Evolutionary conservation across 2,888 invertebrate species (phyloP).

Genomic region (Diogma glabrata): DNA sequence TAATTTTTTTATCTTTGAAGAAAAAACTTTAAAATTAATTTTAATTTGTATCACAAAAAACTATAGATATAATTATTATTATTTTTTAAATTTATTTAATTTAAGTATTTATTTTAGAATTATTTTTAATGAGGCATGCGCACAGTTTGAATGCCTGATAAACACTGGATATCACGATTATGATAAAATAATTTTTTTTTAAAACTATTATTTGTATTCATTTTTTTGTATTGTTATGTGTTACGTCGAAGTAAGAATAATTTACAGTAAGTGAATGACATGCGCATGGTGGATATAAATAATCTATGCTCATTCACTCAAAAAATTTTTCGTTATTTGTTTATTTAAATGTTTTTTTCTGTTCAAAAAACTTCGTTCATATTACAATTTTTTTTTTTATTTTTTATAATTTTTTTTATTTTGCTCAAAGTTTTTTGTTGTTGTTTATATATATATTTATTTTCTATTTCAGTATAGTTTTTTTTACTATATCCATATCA

Average conservation of each 20-base stretch:
- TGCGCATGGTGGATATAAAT: slow-evolving; percentile 6
- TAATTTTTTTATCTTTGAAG: too few relatives aligned
- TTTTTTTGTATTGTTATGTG: too few relatives aligned
- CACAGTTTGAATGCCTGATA: slow-evolving; percentile 10
- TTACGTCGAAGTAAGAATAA: too few relatives aligned
- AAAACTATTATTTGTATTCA: background rate
- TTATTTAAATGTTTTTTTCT: too few relatives aligned
- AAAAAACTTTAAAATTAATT: too few relatives aligned
- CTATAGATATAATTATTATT: too few relatives aligned
- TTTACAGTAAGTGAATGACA: slow-evolving; percentile 7
- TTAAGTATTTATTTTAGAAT: background rate
- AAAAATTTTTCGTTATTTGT: background rate
- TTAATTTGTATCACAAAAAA: too few relatives aligned
- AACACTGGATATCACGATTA: slow-evolving; percentile 10
- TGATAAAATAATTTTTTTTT: slow-evolving; percentile 5
- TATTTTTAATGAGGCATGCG: slow-evolving; percentile 7
- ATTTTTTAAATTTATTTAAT: too few relatives aligned
- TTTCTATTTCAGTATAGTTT: background rate
- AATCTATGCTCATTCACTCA: slow-evolving; percentile 8
- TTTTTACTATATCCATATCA: slow-evolving; percentile 3
- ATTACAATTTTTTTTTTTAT: background rate
- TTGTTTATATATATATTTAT: too few relatives aligned
- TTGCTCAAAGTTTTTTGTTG: too few relatives aligned
- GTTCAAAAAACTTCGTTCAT: too few relatives aligned
- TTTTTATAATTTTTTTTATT: too few relatives aligned